Evolutionary conservation across 2,888 invertebrate species (phyloP).

Genomic region (Piscicola geometra): DNA sequence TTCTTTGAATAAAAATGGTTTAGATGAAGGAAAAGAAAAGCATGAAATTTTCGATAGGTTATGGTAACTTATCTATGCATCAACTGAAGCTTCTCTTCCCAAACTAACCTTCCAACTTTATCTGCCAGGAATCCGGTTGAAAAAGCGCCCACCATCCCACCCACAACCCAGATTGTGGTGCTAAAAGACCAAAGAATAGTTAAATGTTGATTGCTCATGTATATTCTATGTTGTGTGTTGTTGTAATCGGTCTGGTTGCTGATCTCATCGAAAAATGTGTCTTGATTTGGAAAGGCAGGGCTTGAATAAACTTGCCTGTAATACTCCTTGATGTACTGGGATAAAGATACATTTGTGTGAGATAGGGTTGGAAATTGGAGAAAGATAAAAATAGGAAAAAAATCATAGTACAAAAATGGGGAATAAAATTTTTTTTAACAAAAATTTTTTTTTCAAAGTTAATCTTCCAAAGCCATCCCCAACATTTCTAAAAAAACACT

Average conservation of each 20-base stretch:
- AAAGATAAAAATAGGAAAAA: too few relatives aligned
- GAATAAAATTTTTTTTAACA: not conserved
- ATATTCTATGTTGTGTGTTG: not conserved
- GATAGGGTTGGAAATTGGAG: too few relatives aligned
- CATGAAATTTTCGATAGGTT: too few relatives aligned
- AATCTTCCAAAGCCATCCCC: too few relatives aligned
- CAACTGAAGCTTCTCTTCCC: not conserved
- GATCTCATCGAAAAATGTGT: not conserved
- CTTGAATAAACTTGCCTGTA: slow-evolving; percentile 62
- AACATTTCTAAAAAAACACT: too few relatives aligned
- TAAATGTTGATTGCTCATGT: slow-evolving; percentile 33
- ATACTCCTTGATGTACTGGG: slow-evolving; percentile 58
- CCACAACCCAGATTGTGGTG: slow-evolving; percentile 77
- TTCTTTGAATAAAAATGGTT: too few relatives aligned
- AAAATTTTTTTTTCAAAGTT: too few relatives aligned
- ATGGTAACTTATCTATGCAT: too few relatives aligned
- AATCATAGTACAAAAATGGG: not conserved
- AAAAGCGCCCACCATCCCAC: slow-evolving; percentile 97
- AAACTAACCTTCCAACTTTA: slow-evolving; percentile 72
- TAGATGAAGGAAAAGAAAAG: too few relatives aligned
- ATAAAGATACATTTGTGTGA: too few relatives aligned
- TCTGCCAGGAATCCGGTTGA: slow-evolving; percentile 94
- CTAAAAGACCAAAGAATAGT: slow-evolving; percentile 71
- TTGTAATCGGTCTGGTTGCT: not conserved
- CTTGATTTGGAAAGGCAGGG: not conserved